These are phyloP conservation scores for Tiliqua scincoides DNA, from an alignment of 2,113 vertebrate species.

Conservation along the genomic window DNA sequence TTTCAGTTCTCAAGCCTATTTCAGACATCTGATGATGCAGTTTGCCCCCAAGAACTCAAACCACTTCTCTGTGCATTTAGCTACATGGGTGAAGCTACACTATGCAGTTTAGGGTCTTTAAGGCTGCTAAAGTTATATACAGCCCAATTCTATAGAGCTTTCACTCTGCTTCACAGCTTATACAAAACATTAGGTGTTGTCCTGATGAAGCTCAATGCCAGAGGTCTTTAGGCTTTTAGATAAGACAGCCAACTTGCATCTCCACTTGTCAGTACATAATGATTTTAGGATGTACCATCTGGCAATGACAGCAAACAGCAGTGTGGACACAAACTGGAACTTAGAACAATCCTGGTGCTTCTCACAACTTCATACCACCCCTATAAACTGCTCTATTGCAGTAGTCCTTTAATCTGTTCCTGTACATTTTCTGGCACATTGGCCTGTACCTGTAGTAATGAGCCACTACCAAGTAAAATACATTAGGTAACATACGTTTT, in stretches of 20 bases:
- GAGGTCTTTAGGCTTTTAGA: background rate
- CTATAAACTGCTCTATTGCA: background rate
- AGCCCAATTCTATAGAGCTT: background rate
- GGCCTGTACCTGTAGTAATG: background rate
- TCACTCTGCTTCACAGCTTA: background rate
- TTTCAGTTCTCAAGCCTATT: background rate
- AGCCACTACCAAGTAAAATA: background rate
- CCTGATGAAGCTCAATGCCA: background rate
- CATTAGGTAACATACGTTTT: slow-evolving; percentile 45
- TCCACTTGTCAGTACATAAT: background rate
- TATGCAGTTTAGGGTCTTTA: background rate
- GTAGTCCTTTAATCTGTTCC: background rate
- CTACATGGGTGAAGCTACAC: background rate
- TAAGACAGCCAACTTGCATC: background rate
- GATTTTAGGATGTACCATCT: background rate
- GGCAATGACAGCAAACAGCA: background rate
- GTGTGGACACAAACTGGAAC: background rate
- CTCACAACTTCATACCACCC: background rate
- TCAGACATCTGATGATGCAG: background rate
- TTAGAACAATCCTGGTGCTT: background rate
- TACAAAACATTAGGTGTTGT: background rate
- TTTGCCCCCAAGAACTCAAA: no score
- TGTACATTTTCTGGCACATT: background rate
- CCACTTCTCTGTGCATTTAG: background rate
- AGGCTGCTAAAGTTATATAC: background rate